These are phyloP conservation scores for Tursiops truncatus DNA, from an alignment of 2,113 vertebrate species.

Conservation along the genomic window DNA sequence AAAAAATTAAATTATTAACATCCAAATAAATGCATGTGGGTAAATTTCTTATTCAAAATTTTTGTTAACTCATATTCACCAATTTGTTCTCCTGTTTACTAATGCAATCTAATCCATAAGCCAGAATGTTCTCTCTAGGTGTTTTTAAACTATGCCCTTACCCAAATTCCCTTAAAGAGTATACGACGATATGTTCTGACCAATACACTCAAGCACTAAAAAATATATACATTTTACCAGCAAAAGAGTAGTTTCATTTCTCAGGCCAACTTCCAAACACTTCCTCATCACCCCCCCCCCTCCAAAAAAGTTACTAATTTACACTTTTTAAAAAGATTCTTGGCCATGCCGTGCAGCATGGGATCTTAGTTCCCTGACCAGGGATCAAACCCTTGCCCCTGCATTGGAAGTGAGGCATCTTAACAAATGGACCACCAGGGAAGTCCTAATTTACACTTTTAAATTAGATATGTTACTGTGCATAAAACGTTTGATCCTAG, in stretches of 20 bases:
- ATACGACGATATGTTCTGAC: neutral
- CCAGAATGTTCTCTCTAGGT: constrained; percentile 76
- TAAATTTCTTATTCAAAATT: constrained; percentile 70
- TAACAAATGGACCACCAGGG: neutral
- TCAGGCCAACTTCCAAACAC: constrained; percentile 4
- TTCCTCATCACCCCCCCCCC: neutral
- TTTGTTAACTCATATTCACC: constrained; percentile 79
- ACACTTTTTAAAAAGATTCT: neutral
- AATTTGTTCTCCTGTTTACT: constrained; percentile 61
- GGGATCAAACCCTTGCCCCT: neutral
- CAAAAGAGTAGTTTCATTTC: constrained; percentile 47
- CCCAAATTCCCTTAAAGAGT: constrained; percentile 16
- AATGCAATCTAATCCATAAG: constrained; percentile 78
- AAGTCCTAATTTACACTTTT: constrained; percentile 7
- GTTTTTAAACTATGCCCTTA: constrained; percentile 18
- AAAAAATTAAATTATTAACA: constrained; percentile 73
- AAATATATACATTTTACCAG: constrained; percentile 12
- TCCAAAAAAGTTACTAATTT: neutral
- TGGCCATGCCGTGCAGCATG: neutral
- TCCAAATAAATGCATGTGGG: constrained; percentile 56
- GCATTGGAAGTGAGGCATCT: neutral
- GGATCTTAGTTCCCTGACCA: neutral
- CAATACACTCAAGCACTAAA: neutral
- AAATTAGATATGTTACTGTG: constrained; percentile 27
- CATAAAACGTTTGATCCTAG: neutral